Conservation (phyloP, 92 coral and sea anemone genomes). For the Bergia sp. region DNA sequence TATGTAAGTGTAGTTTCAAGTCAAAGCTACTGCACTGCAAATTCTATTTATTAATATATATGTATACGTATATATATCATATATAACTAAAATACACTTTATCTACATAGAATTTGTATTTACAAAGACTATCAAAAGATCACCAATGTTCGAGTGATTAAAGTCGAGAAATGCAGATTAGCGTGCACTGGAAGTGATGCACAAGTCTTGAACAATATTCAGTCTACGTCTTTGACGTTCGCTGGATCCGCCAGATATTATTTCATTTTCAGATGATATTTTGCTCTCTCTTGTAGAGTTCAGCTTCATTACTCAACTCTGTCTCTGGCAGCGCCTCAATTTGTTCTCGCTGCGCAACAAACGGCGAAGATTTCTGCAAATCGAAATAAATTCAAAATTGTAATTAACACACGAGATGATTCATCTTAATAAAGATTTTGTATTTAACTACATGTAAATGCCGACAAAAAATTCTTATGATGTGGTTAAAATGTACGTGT, state of each 20-base stretch:
- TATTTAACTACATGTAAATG: neutral
- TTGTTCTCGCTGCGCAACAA: conserved; percentile 35
- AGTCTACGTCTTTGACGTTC: conserved; percentile 37
- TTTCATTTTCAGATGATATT: neutral
- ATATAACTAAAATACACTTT: conserved; percentile 32
- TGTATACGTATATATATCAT: conserved; percentile 3
- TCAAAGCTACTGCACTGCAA: neutral
- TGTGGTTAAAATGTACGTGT: neutral
- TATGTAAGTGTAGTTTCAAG: neutral
- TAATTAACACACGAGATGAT: neutral
- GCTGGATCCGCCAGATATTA: neutral
- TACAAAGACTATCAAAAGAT: conserved; percentile 4
- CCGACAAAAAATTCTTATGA: neutral
- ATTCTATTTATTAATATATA: conserved; percentile 38
- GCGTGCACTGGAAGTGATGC: conserved; percentile 9
- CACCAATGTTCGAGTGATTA: conserved; percentile 22
- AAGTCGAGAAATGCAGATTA: neutral
- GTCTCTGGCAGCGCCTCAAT: conserved; percentile 39
- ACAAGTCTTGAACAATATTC: neutral
- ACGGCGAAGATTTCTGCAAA: conserved; percentile 46
- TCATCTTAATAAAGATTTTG: neutral
- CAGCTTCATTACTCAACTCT: neutral
- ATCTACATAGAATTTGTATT: conserved; percentile 39
- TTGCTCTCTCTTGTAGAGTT: conserved; percentile 7
- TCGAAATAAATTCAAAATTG: neutral